phyloP scores from a whole-genome alignment of 2,797 vertebrate species.

The Mormyrops attenuatus region DNA sequence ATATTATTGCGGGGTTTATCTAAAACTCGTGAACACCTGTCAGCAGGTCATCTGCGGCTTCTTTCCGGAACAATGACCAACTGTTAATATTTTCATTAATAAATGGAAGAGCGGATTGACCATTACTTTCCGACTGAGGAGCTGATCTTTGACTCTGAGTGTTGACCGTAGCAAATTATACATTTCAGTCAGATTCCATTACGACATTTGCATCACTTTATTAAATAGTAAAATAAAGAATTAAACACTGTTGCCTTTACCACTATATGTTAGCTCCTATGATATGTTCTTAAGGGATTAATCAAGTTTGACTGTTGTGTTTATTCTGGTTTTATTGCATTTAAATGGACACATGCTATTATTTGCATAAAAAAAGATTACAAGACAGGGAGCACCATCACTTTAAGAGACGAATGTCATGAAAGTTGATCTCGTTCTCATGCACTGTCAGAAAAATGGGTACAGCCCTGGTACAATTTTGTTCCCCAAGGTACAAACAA shows the following conservation, averaged over 20 bases:
- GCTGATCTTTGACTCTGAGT: not conserved
- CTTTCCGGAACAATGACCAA: not conserved
- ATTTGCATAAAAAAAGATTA: not conserved
- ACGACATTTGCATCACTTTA: not conserved
- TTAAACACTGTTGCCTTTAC: not conserved
- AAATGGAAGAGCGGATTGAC: constrained; percentile 26
- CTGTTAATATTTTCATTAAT: constrained; percentile 41
- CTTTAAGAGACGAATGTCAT: not conserved
- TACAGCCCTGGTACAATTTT: not conserved
- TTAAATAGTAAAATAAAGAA: not conserved
- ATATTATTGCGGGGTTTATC: not conserved
- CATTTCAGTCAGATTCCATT: not conserved
- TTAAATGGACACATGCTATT: not conserved
- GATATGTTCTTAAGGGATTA: not conserved
- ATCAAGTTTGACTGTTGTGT: not conserved
- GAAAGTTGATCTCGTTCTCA: not conserved
- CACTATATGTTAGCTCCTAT: not conserved
- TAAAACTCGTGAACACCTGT: not conserved
- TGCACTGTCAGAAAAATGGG: not conserved
- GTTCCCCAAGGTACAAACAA: not conserved
- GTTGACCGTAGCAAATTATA: not conserved
- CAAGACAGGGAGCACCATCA: not conserved
- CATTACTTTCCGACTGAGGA: constrained; percentile 19
- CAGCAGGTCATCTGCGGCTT: not conserved
- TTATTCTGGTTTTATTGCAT: not conserved